Conservation (phyloP, 2,888 invertebrate genomes). For the Lacanobia oleracea region DNA sequence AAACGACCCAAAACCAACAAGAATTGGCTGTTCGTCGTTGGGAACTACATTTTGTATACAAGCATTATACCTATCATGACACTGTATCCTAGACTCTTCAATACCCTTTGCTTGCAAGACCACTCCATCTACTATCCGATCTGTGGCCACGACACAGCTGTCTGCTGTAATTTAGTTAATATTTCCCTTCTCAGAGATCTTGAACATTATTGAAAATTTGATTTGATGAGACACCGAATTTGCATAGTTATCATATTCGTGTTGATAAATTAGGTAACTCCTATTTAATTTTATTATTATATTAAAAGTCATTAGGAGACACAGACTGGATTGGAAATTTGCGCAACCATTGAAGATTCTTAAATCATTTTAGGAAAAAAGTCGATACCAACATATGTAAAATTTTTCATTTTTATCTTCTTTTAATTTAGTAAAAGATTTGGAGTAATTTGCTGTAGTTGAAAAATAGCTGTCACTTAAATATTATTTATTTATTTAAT, state of each 20-base stretch:
- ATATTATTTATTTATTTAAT: too few species aligned
- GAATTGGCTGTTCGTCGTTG: too few species aligned
- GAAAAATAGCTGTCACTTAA: too few species aligned
- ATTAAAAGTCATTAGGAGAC: background rate
- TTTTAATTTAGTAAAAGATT: too few species aligned
- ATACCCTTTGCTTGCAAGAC: background rate
- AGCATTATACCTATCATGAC: too few species aligned
- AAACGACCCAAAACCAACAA: too few species aligned
- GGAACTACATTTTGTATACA: too few species aligned
- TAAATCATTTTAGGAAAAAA: background rate
- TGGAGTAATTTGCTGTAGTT: too few species aligned
- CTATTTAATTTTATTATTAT: constrained; percentile 2
- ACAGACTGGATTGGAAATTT: background rate
- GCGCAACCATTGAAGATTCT: background rate
- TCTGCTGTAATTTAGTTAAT: constrained; percentile 63
- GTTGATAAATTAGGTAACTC: constrained; percentile 1
- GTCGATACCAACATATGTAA: background rate
- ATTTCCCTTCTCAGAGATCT: constrained; percentile 63
- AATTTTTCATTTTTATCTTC: too few species aligned
- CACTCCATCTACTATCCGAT: constrained; percentile 30
- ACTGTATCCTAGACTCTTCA: accelerated
- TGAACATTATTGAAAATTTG: constrained; percentile 53
- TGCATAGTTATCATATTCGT: constrained; percentile 19
- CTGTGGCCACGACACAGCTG: constrained; percentile 53
- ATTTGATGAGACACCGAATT: constrained; percentile 55